Base-by-base conservation (phyloP, 2,888 invertebrate species). In the Biston betularia region DNA sequence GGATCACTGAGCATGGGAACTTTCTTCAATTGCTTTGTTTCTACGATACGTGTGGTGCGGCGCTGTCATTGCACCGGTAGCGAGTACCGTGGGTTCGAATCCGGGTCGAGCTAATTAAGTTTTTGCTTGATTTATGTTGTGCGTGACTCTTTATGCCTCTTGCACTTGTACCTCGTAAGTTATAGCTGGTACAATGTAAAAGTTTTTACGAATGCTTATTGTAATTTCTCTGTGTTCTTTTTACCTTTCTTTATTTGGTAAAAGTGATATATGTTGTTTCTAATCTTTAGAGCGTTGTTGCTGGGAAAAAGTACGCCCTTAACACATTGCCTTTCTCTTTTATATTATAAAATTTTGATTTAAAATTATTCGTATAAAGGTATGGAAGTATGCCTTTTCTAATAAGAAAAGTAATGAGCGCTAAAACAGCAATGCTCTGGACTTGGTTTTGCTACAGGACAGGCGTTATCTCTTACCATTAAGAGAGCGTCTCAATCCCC, bases 31-130 rank as follows among this genome's bases (percentile, higher is more conserved):
- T 66, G 71, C 65, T 71, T 72, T 74, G 68, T 74, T 67, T 60
- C 65, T 69, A 65, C 69, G 71, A 69, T 68, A 63, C 67, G 59
- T 74, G 74, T 65, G 54, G 65, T 55, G 61, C 55, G 62, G 62
- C 54, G 57, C 38, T 70, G 68, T 67, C 65, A 68, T 70, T 74
- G 79, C 76, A 61, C 69, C 48, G 33, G 58, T 55, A 45, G 54
- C 58, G 33, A 34, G 24, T 6, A 10, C 46, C 46, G 54, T 59
- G 70, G 69, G 67, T 80, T 82, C 72, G 70, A 75, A 82, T 83
- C 75, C 80, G 72, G 86, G 85, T 86, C 84, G 81, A 68, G 70
- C 75, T 84, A 85, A 85, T 86, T 85, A 79, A 75, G 70, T 81
- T 82, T 80, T 81, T 80, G 76, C 76, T 71, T 76, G 74, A 76